phyloP scores from a whole-genome alignment of 2,797 vertebrate genomes.

The Poecilia gillii region DNA sequence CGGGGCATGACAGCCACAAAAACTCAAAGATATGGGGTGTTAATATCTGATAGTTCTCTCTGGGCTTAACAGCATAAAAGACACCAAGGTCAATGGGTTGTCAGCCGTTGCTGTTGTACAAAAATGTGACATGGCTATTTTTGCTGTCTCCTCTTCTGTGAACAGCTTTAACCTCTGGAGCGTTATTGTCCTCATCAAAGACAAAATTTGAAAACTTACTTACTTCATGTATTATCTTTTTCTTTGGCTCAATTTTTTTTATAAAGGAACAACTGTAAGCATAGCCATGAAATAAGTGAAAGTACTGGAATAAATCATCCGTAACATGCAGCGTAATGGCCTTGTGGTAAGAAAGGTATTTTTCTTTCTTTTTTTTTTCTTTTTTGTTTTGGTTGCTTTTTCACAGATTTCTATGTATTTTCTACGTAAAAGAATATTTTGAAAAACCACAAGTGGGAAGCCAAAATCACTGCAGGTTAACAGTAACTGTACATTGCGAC shows the following conservation, averaged over 20 bases:
- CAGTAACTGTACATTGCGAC: neutral
- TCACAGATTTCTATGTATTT: neutral
- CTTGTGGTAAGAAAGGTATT: conserved; percentile 3
- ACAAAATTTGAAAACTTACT: conserved; percentile 61
- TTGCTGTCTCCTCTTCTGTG: conserved; percentile 58
- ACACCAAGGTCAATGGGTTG: conserved; percentile 80
- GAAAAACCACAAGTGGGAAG: neutral
- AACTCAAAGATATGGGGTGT: conserved; percentile 68
- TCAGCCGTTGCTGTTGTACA: conserved; percentile 61
- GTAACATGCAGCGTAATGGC: neutral
- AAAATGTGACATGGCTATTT: conserved; percentile 71
- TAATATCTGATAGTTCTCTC: conserved; percentile 79
- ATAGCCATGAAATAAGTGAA: conserved; percentile 5
- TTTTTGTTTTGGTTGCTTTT: neutral
- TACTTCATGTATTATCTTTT: conserved; percentile 34
- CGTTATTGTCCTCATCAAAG: conserved; percentile 64
- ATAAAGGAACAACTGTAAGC: conserved; percentile 17
- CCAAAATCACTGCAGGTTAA: neutral
- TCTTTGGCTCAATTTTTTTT: conserved; percentile 4
- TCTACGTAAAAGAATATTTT: neutral
- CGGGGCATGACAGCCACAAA: conserved; percentile 58
- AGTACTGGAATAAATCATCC: neutral
- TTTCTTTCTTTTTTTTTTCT: neutral
- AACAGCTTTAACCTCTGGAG: conserved; percentile 67
- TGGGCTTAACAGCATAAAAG: conserved; percentile 75